A percentile compares a stretch with the other conserved stretches of the same genome.
phyloP scores from a whole-genome alignment of 2,113 vertebrate species.

The Prunella himalayana region DNA sequence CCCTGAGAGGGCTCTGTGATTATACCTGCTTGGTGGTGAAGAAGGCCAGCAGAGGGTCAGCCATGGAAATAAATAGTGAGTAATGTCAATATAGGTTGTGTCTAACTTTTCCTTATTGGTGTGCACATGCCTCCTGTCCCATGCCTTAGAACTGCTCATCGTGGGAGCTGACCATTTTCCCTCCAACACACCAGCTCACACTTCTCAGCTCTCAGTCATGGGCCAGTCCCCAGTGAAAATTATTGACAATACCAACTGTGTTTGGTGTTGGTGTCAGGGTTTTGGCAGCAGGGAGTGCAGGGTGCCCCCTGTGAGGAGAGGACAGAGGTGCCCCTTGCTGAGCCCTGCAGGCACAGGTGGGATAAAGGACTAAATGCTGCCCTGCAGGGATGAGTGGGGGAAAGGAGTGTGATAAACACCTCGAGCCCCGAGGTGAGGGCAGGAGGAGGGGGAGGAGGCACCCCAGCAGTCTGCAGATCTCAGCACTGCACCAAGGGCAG shows the following conservation, averaged over 20 bases:
- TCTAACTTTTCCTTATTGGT: background rate
- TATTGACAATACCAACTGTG: no score
- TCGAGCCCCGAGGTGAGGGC: rapidly evolving
- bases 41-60: background rate
- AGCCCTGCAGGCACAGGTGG: rapidly evolving
- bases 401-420: background rate
- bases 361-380: background rate
- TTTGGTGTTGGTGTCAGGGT: background rate
- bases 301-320: background rate
- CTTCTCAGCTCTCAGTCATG: background rate
- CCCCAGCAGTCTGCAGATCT: background rate
- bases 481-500: background rate
- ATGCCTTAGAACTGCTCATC: background rate
- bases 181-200: background rate
- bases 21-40: background rate
- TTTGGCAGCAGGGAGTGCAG: background rate
- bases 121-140: background rate
- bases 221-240: background rate
- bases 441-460: background rate
- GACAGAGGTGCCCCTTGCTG: background rate
- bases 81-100: background rate
- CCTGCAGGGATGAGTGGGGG: background rate
- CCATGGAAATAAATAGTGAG: background rate
- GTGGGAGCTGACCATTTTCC: background rate
- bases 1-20: background rate